phyloP scores from a whole-genome alignment of 2,113 vertebrate species.

The Otis tarda region DNA sequence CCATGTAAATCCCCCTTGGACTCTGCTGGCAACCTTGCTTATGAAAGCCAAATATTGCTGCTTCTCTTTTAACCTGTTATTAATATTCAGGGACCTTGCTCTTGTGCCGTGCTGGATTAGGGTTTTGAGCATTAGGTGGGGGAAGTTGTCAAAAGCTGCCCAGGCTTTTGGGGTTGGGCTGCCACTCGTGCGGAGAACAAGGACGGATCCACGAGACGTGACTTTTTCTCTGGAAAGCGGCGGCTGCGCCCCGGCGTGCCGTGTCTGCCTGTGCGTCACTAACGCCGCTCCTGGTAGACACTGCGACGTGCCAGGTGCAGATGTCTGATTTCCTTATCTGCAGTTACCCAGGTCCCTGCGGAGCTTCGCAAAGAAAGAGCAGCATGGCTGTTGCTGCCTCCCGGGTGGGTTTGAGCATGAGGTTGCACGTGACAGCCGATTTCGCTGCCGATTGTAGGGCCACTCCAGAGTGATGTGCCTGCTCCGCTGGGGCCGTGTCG shows the following conservation, averaged over 20 bases:
- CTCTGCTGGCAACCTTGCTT: neutral
- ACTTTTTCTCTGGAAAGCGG: neutral
- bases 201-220: fast-evolving
- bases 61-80: constrained; percentile 12
- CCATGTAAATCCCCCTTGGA: neutral
- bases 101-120: neutral
- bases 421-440: neutral
- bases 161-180: neutral
- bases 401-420: neutral
- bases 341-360: neutral
- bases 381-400: neutral
- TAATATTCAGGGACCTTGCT: neutral
- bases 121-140: neutral
- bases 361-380: neutral
- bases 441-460: neutral
- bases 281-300: neutral
- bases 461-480: fast-evolving
- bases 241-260: fast-evolving
- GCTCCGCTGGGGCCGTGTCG: fast-evolving
- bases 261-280: neutral
- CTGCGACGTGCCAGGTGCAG: neutral
- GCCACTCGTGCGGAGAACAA: neutral
- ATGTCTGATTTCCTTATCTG: constrained; percentile 20
- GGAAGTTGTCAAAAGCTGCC: neutral
- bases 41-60: neutral